Percentiles rank a stretch among this genome's conserved stretches.
Conservation (phyloP, 2,888 invertebrate species). For the Masnerella sp. region DNA sequence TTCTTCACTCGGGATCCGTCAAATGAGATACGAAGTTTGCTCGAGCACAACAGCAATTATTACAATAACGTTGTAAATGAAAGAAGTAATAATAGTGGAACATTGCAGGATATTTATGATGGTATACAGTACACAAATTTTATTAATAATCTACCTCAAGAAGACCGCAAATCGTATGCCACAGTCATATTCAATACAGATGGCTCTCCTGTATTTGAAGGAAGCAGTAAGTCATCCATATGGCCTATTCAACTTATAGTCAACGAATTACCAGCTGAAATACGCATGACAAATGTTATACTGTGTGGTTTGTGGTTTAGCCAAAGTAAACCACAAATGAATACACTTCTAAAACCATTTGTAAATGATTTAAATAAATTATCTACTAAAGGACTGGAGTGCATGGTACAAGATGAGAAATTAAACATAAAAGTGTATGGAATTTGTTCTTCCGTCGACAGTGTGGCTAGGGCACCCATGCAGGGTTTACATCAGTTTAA, state of each 20-base stretch:
- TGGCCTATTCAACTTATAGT: slow-evolving; percentile 43
- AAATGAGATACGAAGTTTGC: slow-evolving; percentile 6
- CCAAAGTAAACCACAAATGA: slow-evolving; percentile 15
- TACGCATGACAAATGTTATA: slow-evolving; percentile 28
- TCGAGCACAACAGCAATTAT: background rate
- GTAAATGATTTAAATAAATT: slow-evolving; percentile 33
- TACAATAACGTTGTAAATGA: background rate
- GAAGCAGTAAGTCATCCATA: slow-evolving; percentile 20
- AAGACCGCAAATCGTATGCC: slow-evolving; percentile 26
- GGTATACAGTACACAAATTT: slow-evolving; percentile 37
- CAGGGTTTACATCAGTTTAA: slow-evolving; percentile 34
- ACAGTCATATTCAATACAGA: slow-evolving; percentile 25
- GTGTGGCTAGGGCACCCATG: slow-evolving; percentile 42
- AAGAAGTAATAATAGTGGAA: background rate
- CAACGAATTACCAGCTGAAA: slow-evolving; percentile 51
- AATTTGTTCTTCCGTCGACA: slow-evolving; percentile 34
- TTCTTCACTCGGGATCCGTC: background rate
- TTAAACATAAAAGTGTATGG: background rate
- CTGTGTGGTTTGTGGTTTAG: slow-evolving; percentile 54
- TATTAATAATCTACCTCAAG: slow-evolving; percentile 18
- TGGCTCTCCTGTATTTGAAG: slow-evolving; percentile 40
- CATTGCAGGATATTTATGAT: slow-evolving; percentile 23
- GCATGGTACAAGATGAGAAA: slow-evolving; percentile 23
- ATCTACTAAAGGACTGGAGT: slow-evolving; percentile 29
- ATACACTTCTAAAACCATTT: slow-evolving; percentile 39